Conservation (phyloP, 1,140 invertebrate genomes). For the Choristoneura fumiferana region DNA sequence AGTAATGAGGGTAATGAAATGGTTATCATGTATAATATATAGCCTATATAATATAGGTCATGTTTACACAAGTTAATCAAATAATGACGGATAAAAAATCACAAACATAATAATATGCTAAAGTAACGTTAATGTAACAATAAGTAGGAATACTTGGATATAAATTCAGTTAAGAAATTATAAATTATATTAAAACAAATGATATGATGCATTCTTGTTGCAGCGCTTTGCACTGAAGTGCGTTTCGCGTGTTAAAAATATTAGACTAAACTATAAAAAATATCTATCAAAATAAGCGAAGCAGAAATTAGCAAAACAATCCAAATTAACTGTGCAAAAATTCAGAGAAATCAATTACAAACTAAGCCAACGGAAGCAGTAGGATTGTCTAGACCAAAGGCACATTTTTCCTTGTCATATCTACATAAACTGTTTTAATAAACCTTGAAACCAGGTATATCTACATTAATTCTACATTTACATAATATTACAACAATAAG, state of each 20-base stretch:
- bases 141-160: constrained; percentile 52
- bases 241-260: constrained; percentile 52
- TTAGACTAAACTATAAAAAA: constrained; percentile 60
- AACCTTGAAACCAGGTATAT: constrained; percentile 14
- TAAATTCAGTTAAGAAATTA: constrained; percentile 63
- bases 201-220: constrained; percentile 79
- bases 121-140: constrained; percentile 34
- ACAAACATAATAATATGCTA: constrained; percentile 50
- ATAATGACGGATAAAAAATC: constrained; percentile 31
- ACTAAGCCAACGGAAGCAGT: background rate
- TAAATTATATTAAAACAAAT: constrained; percentile 77
- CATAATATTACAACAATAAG: constrained; percentile 9
- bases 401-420: constrained; percentile 18
- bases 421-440: background rate
- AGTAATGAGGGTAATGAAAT: constrained; percentile 39
- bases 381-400: constrained; percentile 2
- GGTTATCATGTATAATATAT: constrained; percentile 25
- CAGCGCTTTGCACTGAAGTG: constrained; percentile 53
- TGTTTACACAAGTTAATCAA: constrained; percentile 32
- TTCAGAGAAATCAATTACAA: background rate
- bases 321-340: constrained; percentile 32
- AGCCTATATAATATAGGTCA: constrained; percentile 23
- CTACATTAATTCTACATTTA: constrained; percentile 17
- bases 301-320: constrained; percentile 28
- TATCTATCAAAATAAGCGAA: constrained; percentile 45